Conservation (phyloP, 2,797 vertebrate species). For the Cetoscarus ocellatus region DNA sequence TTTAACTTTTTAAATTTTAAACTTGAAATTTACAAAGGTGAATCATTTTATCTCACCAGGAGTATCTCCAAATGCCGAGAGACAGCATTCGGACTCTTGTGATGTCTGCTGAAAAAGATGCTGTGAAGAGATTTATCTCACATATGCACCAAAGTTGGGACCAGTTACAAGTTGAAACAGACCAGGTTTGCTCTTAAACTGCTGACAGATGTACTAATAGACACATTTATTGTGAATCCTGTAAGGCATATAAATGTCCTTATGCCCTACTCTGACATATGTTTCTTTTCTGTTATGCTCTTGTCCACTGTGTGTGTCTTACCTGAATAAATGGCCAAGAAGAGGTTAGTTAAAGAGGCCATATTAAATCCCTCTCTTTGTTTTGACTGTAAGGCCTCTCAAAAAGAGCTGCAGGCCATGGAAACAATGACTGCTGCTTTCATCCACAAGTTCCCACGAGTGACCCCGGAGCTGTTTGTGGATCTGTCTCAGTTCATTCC, state of each 20-base stretch:
- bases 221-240: not conserved
- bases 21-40: constrained; percentile 6
- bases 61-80: constrained; percentile 90
- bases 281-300: not conserved
- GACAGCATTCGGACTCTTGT: constrained; percentile 89
- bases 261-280: not conserved
- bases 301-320: constrained; percentile 10
- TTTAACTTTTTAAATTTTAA: constrained; percentile 5
- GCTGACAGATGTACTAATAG: not conserved
- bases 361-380: constrained; percentile 35
- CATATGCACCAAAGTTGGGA: constrained; percentile 90
- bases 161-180: constrained; percentile 86
- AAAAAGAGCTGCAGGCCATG: constrained; percentile 87
- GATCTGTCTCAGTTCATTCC: constrained; percentile 93
- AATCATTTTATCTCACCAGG: constrained; percentile 71
- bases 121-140: constrained; percentile 88
- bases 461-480: constrained; percentile 92
- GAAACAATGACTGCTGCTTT: constrained; percentile 90
- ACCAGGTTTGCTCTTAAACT: constrained; percentile 72
- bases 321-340: constrained; percentile 18
- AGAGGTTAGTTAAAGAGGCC: constrained; percentile 40
- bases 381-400: constrained; percentile 82
- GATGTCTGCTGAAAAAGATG: constrained; percentile 89
- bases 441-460: constrained; percentile 88
- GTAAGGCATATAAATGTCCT: not conserved